phyloP scores from a whole-genome alignment of 2,888 invertebrate genomes.

The Thysanoteuthis rhombus region DNA sequence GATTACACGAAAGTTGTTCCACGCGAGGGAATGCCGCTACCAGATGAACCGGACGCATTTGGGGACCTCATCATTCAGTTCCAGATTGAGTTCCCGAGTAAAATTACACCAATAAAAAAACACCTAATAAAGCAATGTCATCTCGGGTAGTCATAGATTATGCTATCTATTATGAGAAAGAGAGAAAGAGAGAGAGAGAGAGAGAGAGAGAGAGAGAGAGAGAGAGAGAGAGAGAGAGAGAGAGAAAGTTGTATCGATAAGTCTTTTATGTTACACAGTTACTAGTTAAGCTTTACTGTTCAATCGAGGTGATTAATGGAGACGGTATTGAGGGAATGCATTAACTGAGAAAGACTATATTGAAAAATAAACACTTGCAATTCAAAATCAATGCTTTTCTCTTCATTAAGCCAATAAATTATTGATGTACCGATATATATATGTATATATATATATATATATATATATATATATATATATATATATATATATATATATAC shows the following conservation, averaged over 20 bases:
- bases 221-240: not conserved
- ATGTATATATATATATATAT: no score
- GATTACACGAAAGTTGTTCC: slow-evolving; percentile 66
- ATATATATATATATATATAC: not conserved
- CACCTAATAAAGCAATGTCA: slow-evolving; percentile 61
- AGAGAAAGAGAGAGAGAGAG: not conserved
- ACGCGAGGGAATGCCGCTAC: slow-evolving; percentile 67
- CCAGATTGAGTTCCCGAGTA: slow-evolving; percentile 66
- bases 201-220: not conserved
- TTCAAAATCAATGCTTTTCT: no score
- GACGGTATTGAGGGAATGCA: no score
- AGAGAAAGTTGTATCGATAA: no score
- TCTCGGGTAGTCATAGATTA: slow-evolving; percentile 1
- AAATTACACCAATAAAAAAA: slow-evolving; percentile 65
- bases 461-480: not conserved
- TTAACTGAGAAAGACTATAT: no score
- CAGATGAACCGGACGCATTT: slow-evolving; percentile 58
- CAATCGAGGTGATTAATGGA: no score
- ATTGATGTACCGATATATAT: no score
- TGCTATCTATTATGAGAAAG: not conserved
- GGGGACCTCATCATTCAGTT: slow-evolving; percentile 68
- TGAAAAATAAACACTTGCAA: no score
- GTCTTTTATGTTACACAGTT: no score
- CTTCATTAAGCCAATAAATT: no score
- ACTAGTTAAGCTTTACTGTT: no score